A percentile compares a stretch with the other conserved stretches of the same genome.
Conservation (phyloP, 2,888 invertebrate species). For the Ochlodes sylvanus region DNA sequence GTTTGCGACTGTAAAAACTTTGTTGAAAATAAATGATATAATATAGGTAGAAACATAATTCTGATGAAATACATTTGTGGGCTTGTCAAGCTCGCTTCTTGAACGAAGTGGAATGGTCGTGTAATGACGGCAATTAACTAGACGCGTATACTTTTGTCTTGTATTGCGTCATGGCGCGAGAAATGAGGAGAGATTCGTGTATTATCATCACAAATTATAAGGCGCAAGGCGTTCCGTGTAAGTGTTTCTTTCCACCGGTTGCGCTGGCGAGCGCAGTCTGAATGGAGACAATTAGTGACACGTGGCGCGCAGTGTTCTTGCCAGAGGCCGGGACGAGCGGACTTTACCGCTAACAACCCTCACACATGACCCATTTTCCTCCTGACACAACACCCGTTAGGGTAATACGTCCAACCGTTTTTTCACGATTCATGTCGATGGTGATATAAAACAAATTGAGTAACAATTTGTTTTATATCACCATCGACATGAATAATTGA, state of each 20-base stretch:
- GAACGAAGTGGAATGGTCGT: constrained; percentile 42
- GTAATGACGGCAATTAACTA: constrained; percentile 72
- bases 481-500: no score
- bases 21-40: no score
- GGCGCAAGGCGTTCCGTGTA: not conserved
- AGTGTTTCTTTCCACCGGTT: constrained; percentile 5
- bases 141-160: constrained; percentile 52
- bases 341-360: constrained; percentile 16
- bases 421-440: not conserved
- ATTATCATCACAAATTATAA: not conserved
- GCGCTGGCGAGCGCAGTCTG: constrained; percentile 39
- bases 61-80: no score
- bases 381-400: not conserved
- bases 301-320: constrained; percentile 16
- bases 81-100: no score
- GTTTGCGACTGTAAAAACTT: no score
- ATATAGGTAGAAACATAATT: no score
- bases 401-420: not conserved
- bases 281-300: constrained; percentile 20
- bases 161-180: no score
- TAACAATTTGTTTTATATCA: no score
- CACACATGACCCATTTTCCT: constrained; percentile 15
- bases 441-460: no score
- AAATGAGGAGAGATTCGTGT: not conserved
- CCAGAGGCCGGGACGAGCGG: not conserved